Evolutionary conservation across 1,140 invertebrate genomes (phyloP), one percentile per base, ranked within the genome.

Genomic region (Drosophila quadrilineata): DNA sequence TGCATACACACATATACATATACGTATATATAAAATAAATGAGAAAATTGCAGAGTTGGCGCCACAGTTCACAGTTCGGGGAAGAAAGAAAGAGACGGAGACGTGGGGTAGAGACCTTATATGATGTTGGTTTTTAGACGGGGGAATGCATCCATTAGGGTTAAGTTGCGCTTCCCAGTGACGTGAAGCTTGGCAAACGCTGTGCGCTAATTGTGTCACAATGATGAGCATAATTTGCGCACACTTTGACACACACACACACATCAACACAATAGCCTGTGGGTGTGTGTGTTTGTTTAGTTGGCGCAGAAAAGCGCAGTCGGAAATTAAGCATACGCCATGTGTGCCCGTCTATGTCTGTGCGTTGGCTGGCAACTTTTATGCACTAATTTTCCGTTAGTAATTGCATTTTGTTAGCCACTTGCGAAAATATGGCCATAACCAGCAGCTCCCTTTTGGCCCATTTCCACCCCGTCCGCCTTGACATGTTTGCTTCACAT

Each of bases 181-280:
- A 22, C 56, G 33, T 49, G 35, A 17, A 46, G 50, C 57, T 46
- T 28, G 43, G 46, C 48, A n/a, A n/a, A n/a, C n/a, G n/a, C n/a
- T n/a, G n/a, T 40, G 60, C 60, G 59, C 65, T 84, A 84, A 84
- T 84, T 84, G 77, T 84, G 77, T 84, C 77, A 84, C 77, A 84
- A 84, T 84, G 77, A 84, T 84, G 77, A 84, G 77, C 79, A 82
- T 77, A 84, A 84, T 82, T 84, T 79, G 26, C 74, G 54, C 71
- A 54, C 68, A 65, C 70, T 69, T 68, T 70, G 31, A 29, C 57
- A 65, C 24, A 59, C 52, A 56, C 58, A 54, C 41, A 50, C 2
- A 29, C 6, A 31, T 35, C 19, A 46, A 19, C 12, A 16, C 9
- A 12, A 33, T 29, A 21, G 16, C 24, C 6, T 31, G 22, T 3